Evolutionary conservation across 2,888 invertebrate species (phyloP).

Genomic region (Pegoplata infirma): DNA sequence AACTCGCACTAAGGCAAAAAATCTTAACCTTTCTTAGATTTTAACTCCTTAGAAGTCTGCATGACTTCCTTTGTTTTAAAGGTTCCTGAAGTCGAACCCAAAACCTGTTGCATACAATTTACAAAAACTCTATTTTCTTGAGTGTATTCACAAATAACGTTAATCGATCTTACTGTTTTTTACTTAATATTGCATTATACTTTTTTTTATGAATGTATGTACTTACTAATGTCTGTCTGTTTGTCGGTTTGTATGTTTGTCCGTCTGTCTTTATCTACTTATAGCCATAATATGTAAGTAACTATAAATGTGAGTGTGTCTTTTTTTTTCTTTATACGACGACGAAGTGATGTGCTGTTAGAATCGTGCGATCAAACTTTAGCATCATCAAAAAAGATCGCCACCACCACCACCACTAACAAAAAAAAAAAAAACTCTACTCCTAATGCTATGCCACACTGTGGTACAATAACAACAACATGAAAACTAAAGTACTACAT

Average conservation of each 20-base stretch:
- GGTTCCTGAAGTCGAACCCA: too few relatives aligned
- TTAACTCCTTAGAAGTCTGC: too few relatives aligned
- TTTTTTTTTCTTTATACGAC: slow-evolving; percentile 45
- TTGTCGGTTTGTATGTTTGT: slow-evolving; percentile 21
- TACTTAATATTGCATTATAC: slow-evolving; percentile 56
- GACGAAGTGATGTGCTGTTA: slow-evolving; percentile 66
- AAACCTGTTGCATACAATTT: too few relatives aligned
- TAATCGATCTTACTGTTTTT: slow-evolving; percentile 60
- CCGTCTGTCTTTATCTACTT: slow-evolving; percentile 36
- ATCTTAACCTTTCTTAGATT: too few relatives aligned
- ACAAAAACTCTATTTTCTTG: too few relatives aligned
- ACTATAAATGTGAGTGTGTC: slow-evolving; percentile 17
- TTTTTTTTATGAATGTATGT: slow-evolving; percentile 45
- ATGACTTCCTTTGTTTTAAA: too few relatives aligned
- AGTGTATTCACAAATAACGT: slow-evolving; percentile 45
- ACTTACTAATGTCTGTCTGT: slow-evolving; percentile 9
- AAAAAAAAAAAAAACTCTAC: too few relatives aligned
- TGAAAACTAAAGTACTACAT: slow-evolving; percentile 42
- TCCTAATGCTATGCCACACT: slow-evolving; percentile 28
- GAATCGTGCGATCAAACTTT: slow-evolving; percentile 67
- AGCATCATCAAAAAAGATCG: slow-evolving; percentile 56
- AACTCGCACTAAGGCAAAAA: too few relatives aligned
- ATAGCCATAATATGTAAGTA: slow-evolving; percentile 29
- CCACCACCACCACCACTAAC: slow-evolving; percentile 44
- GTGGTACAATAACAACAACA: slow-evolving; percentile 15